Percentiles rank a stretch among this genome's conserved stretches.
Conservation (phyloP, 2,888 invertebrate genomes). For the Caenorhabditis japonica region DNA sequence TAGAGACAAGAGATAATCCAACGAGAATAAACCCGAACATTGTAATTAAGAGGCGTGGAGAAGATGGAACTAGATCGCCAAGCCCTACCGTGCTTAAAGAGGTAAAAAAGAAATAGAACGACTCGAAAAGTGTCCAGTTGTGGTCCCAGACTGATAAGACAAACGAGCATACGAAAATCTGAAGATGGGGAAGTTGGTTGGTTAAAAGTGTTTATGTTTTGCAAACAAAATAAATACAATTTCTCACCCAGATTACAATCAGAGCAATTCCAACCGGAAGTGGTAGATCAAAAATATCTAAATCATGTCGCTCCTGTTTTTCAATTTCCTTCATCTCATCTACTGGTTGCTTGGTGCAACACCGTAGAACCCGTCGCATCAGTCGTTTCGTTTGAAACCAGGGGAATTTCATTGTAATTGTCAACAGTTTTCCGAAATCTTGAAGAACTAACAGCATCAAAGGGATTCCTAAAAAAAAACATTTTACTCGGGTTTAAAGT, state of each 20-base stretch:
- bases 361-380: conserved; percentile 59
- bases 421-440: conserved; percentile 69
- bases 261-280: conserved; percentile 89
- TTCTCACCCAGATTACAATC: conserved; percentile 88
- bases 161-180: conserved; percentile 85
- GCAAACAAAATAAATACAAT: conserved; percentile 78
- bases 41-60: conserved; percentile 89
- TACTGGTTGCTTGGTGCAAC: conserved; percentile 69
- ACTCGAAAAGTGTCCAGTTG: conserved; percentile 89
- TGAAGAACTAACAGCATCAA: conserved; percentile 67
- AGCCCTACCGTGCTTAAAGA: conserved; percentile 82
- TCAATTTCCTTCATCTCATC: conserved; percentile 67
- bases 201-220: background rate
- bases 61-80: conserved; percentile 78
- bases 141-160: conserved; percentile 79
- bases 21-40: conserved; percentile 93
- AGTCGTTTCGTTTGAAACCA: conserved; percentile 71
- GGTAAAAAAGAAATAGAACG: conserved; percentile 96
- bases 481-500: background rate
- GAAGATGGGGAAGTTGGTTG: background rate
- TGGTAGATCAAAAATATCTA: conserved; percentile 86
- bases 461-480: conserved; percentile 62
- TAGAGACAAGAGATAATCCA: conserved; percentile 80
- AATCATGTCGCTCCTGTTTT: conserved; percentile 55
- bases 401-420: conserved; percentile 70